phyloP scores from a whole-genome alignment of 2,797 vertebrate species.

The Pangasius sanitwongsei region DNA sequence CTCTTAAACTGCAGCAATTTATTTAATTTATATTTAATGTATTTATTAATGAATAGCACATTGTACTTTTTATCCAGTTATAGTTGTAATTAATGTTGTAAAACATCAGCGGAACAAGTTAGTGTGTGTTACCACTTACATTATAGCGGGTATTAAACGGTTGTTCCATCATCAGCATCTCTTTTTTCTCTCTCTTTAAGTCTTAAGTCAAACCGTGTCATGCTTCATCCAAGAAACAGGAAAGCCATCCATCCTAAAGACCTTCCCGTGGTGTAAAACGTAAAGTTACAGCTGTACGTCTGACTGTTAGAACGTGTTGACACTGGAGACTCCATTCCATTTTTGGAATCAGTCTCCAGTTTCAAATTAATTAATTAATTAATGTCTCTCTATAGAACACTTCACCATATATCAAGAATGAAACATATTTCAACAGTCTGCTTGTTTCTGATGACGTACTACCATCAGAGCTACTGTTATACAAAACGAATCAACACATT shows the following conservation, averaged over 20 bases:
- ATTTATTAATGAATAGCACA: neutral
- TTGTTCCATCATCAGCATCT: neutral
- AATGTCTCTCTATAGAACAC: neutral
- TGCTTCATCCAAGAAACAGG: neutral
- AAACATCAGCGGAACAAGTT: neutral
- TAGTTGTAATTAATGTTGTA: neutral
- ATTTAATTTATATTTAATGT: neutral
- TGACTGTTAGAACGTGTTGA: neutral
- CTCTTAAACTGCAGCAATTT: neutral
- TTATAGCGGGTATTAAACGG: neutral
- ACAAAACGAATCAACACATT: neutral
- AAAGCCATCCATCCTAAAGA: neutral
- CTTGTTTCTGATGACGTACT: neutral
- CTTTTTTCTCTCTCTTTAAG: neutral
- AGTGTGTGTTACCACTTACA: neutral
- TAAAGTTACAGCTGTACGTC: neutral
- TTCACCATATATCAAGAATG: neutral
- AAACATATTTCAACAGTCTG: neutral
- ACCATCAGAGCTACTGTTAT: neutral
- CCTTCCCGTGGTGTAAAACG: neutral
- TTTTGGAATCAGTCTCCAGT: neutral
- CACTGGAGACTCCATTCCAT: neutral
- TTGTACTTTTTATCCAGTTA: neutral
- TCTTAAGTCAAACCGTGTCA: neutral
- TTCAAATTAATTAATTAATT: neutral